Conservation (phyloP, 2,888 invertebrate species). For the Napeogenes sylphis region DNA sequence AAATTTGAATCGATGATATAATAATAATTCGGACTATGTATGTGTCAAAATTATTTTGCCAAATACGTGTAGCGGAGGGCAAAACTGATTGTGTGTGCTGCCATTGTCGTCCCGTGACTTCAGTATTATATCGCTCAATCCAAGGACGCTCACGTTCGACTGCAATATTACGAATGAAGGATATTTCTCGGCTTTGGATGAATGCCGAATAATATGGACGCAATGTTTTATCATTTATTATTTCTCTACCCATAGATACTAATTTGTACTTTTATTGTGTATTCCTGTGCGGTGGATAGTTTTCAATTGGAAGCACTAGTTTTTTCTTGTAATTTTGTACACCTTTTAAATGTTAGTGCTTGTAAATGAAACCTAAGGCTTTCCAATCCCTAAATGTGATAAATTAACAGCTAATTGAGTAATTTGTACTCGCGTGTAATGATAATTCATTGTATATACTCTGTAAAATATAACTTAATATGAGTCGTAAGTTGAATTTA, state of each 20-base stretch:
- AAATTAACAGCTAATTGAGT: constrained; percentile 41
- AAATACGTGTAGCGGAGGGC: constrained; percentile 11
- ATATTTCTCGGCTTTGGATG: background rate
- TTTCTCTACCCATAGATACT: constrained; percentile 7
- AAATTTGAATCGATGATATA: constrained; percentile 3
- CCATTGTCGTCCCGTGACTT: constrained; percentile 20
- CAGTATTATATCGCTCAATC: constrained; percentile 25
- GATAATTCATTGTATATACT: constrained; percentile 58
- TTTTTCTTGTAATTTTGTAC: constrained; percentile 11
- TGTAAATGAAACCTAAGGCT: constrained; percentile 44
- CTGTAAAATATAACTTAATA: constrained; percentile 59
- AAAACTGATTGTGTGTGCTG: constrained; percentile 25
- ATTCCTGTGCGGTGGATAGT: constrained; percentile 17
- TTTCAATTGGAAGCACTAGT: constrained; percentile 20
- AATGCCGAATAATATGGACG: constrained; percentile 10
- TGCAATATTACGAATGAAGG: constrained; percentile 16
- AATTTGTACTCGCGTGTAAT: constrained; percentile 41
- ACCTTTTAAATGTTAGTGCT: constrained; percentile 33
- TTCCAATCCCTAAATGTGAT: constrained; percentile 49
- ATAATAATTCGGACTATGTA: background rate
- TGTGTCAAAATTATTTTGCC: background rate
- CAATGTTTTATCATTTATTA: constrained; percentile 8
- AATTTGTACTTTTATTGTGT: constrained; percentile 12
- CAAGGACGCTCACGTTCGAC: constrained; percentile 17
- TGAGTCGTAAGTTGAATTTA: constrained; percentile 53